Percentiles rank a stretch among this genome's conserved stretches.
Evolutionary conservation across 2,888 invertebrate species (phyloP).

Genomic region (Scrobipalpa costella): DNA sequence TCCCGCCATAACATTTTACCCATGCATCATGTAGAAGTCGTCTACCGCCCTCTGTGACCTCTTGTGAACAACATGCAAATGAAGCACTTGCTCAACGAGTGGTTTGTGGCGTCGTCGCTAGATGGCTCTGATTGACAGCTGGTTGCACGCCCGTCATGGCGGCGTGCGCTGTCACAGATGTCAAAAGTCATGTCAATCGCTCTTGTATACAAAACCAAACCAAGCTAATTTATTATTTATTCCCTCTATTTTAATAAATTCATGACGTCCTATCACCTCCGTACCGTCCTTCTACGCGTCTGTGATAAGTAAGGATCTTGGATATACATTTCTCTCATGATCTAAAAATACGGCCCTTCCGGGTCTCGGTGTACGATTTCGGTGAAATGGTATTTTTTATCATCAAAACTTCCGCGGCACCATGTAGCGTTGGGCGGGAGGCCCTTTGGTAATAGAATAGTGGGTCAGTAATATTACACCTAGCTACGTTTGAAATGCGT

Average conservation of each 20-base stretch:
- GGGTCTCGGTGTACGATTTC: constrained; percentile 62
- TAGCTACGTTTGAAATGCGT: constrained; percentile 43
- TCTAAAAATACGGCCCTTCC: constrained; percentile 62
- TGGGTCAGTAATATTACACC: constrained; percentile 46
- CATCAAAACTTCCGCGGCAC: constrained; percentile 47
- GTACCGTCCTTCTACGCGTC: constrained; percentile 47
- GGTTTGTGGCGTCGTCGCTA: constrained; percentile 42
- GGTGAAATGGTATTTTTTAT: constrained; percentile 55
- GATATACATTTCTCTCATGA: constrained; percentile 63
- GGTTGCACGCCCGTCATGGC: constrained; percentile 42
- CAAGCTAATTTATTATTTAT: constrained; percentile 78
- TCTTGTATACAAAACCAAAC: constrained; percentile 72
- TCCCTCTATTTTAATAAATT: constrained; percentile 65
- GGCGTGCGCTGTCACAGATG: constrained; percentile 36
- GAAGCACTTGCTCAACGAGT: constrained; percentile 29
- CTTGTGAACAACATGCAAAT: constrained; percentile 55
- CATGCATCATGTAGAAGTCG: background rate
- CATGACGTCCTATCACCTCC: constrained; percentile 49
- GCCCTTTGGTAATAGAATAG: constrained; percentile 43
- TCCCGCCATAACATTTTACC: constrained; percentile 31
- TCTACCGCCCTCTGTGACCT: constrained; percentile 56
- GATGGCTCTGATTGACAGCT: constrained; percentile 60
- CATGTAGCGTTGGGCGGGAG: constrained; percentile 42
- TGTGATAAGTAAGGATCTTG: constrained; percentile 53
- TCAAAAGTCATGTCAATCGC: constrained; percentile 53